phyloP scores from a whole-genome alignment of 1,140 invertebrate genomes.

The Planococcus citri region DNA sequence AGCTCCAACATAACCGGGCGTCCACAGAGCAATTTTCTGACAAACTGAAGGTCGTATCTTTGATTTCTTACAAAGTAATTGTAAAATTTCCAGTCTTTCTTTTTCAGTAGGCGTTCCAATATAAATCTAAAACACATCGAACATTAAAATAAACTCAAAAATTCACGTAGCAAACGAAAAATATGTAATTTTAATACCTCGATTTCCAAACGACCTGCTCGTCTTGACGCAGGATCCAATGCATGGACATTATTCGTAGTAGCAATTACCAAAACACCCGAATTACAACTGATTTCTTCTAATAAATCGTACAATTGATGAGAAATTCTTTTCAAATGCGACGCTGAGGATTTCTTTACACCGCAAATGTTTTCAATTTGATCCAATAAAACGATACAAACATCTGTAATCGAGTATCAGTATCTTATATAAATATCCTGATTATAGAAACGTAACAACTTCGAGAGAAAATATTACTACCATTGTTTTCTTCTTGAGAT shows the following conservation, averaged over 20 bases:
- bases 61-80: constrained; percentile 22
- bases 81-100: constrained; percentile 43
- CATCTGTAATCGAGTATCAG: constrained; percentile 22
- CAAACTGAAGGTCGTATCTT: constrained; percentile 25
- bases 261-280: constrained; percentile 32
- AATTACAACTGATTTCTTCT: constrained; percentile 11
- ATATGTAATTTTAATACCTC: constrained; percentile 27
- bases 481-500: constrained; percentile 27
- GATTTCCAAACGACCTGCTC: constrained; percentile 34
- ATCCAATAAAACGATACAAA: constrained; percentile 27
- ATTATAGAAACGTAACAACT: neutral
- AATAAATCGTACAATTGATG: constrained; percentile 21
- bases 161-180: neutral
- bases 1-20: constrained; percentile 40
- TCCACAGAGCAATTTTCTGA: constrained; percentile 33
- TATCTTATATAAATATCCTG: neutral
- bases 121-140: constrained; percentile 46
- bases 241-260: constrained; percentile 33
- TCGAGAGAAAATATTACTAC: constrained; percentile 22
- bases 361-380: constrained; percentile 26
- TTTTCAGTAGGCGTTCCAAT: constrained; percentile 52
- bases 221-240: constrained; percentile 32
- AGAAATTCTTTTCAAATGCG: constrained; percentile 21
- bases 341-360: neutral
- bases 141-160: neutral